Percentiles rank a stretch among this genome's conserved stretches.
These are phyloP conservation scores for Cylloceria caligata DNA, from an alignment of 2,888 invertebrate genomes.

Conservation along the genomic window DNA sequence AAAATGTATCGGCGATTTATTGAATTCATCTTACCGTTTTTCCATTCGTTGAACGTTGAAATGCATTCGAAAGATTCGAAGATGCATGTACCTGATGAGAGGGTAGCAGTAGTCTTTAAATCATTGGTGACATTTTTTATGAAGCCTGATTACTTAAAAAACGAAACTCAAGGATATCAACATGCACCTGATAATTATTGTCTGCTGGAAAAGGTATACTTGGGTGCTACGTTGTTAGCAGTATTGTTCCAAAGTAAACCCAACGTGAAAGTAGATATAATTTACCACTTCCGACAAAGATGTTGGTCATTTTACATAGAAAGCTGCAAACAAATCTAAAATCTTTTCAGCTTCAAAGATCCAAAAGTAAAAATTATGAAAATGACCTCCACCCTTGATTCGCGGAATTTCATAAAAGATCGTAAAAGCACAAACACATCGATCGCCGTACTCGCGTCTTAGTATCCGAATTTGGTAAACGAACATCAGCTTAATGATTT, in stretches of 20 bases:
- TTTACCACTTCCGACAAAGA: constrained; percentile 45
- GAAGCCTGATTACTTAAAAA: constrained; percentile 46
- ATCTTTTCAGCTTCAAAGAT: constrained; percentile 53
- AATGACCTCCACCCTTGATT: constrained; percentile 9
- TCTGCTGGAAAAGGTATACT: constrained; percentile 44
- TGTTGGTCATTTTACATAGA: constrained; percentile 55
- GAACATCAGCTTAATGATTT: constrained; percentile 46
- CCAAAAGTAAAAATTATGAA: constrained; percentile 21
- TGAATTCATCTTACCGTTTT: constrained; percentile 47
- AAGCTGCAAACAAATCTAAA: constrained; percentile 42
- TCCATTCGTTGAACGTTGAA: constrained; percentile 39
- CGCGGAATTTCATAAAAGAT: constrained; percentile 11
- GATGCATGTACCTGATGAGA: constrained; percentile 36
- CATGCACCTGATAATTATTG: constrained; percentile 9
- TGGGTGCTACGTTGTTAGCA: constrained; percentile 48
- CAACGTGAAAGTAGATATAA: constrained; percentile 12
- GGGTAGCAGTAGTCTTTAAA: constrained; percentile 25
- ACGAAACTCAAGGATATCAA: constrained; percentile 30
- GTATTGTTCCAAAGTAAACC: constrained; percentile 28
- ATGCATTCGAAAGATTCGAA: constrained; percentile 55
- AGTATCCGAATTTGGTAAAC: constrained; percentile 45
- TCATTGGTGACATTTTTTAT: constrained; percentile 44
- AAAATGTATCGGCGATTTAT: constrained; percentile 40
- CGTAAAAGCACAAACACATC: no score
- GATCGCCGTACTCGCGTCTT: constrained; percentile 34